Evolutionary conservation across 2,797 vertebrate genomes (phyloP).

Genomic region (Rhadinocentrus ornatus): DNA sequence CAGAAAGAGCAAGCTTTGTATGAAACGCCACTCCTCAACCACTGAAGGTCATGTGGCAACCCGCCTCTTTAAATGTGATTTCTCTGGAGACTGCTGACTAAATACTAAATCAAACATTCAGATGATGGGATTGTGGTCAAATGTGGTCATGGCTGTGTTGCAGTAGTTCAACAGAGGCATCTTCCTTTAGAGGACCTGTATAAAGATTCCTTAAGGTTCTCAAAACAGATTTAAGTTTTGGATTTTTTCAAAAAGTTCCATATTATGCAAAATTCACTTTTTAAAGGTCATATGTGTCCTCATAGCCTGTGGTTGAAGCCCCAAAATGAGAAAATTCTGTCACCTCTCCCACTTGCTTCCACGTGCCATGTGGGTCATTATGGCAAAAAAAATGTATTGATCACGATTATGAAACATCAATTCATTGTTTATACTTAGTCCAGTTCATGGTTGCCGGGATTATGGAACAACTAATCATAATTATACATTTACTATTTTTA

Average conservation of each 20-base stretch:
- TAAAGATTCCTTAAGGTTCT: not conserved
- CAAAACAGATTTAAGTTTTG: not conserved
- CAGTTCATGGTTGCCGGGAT: too few species aligned
- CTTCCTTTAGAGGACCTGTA: not conserved
- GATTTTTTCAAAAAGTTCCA: not conserved
- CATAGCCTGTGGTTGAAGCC: too few species aligned
- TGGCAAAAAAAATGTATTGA: too few species aligned
- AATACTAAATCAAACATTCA: not conserved
- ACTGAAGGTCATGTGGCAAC: constrained; percentile 1
- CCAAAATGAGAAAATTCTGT: too few species aligned
- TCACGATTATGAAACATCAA: too few species aligned
- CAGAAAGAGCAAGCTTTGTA: not conserved
- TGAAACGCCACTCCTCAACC: not conserved
- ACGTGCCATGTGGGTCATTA: too few species aligned
- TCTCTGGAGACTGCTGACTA: not conserved
- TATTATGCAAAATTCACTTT: too few species aligned
- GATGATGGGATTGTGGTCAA: not conserved
- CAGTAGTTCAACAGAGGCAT: not conserved
- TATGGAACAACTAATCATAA: too few species aligned
- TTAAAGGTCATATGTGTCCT: too few species aligned
- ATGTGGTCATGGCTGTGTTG: not conserved
- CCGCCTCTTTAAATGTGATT: constrained; percentile 10
- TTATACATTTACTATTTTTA: too few species aligned
- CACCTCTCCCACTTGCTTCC: too few species aligned
- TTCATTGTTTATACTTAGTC: too few species aligned